Percentiles rank a stretch among this genome's conserved stretches.
Conservation (phyloP, 2,113 vertebrate species). For the Antennarius striatus region DNA sequence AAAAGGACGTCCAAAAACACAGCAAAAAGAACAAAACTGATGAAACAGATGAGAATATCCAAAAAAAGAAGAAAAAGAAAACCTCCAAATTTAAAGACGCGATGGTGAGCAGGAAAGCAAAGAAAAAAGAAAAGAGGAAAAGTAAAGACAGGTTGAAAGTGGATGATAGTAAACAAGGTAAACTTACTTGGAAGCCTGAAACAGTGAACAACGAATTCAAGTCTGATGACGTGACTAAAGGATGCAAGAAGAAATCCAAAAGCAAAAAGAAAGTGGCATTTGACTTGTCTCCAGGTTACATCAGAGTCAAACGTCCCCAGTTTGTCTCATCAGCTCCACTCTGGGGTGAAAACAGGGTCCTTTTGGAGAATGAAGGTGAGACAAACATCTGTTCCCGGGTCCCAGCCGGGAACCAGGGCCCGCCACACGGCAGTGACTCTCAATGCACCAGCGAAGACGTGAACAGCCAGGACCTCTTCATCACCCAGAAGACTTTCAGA, state of each 20-base stretch:
- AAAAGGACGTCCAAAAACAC: constrained; percentile 55
- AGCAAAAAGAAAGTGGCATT: constrained; percentile 73
- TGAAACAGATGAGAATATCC: background rate
- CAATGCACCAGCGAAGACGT: constrained; percentile 59
- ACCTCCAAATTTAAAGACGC: constrained; percentile 18
- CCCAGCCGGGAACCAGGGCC: background rate
- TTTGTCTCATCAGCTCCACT: background rate
- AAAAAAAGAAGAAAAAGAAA: constrained; percentile 39
- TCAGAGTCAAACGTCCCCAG: constrained; percentile 32
- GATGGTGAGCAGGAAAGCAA: constrained; percentile 22
- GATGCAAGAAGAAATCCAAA: constrained; percentile 24
- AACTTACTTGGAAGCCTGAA: background rate
- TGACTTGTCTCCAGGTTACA: constrained; percentile 26
- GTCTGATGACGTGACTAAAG: background rate
- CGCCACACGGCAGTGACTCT: constrained; percentile 22
- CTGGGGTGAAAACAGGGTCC: background rate
- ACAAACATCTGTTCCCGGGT: background rate
- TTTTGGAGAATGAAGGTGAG: background rate
- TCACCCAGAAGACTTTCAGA: constrained; percentile 80
- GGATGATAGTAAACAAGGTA: background rate
- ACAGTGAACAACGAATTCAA: background rate
- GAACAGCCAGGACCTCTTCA: constrained; percentile 82
- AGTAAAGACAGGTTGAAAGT: constrained; percentile 26
- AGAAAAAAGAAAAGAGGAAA: constrained; percentile 53
- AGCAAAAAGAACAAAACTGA: background rate